Percentiles rank a stretch among this genome's conserved stretches.
Evolutionary conservation across 2,113 vertebrate genomes (phyloP).

Genomic region (Phaethon lepturus): DNA sequence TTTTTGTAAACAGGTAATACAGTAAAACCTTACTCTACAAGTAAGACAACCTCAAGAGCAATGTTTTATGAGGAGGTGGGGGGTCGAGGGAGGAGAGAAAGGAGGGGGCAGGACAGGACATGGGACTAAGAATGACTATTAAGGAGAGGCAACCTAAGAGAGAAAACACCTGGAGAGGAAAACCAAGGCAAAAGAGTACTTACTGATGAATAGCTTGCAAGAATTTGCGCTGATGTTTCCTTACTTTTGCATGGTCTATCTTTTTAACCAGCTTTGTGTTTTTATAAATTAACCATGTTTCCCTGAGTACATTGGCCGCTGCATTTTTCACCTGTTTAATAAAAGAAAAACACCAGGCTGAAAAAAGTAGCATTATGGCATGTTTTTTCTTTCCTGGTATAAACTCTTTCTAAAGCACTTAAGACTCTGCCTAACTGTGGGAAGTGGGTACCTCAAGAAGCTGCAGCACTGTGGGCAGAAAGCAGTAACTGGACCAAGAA

Average conservation of each 20-base stretch:
- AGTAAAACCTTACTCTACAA: neutral
- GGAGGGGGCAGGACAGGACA: neutral
- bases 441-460: neutral
- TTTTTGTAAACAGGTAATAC: neutral
- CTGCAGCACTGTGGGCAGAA: neutral
- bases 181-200: conserved; percentile 77
- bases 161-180: neutral
- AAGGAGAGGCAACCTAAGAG: neutral
- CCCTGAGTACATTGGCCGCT: conserved; percentile 99
- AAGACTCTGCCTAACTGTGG: neutral
- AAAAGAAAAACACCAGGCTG: conserved; percentile 57
- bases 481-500: neutral
- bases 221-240: conserved; percentile 99
- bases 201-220: conserved; percentile 99
- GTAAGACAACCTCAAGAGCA: neutral
- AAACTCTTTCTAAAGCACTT: neutral
- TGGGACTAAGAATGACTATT: neutral
- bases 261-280: conserved; percentile 98
- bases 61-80: neutral
- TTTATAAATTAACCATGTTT: conserved; percentile 99
- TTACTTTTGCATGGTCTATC: conserved; percentile 98
- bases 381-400: neutral
- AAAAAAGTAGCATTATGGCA: neutral
- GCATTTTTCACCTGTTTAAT: conserved; percentile 95
- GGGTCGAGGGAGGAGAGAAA: fast-evolving